A percentile compares a stretch with the other conserved stretches of the same genome.
Evolutionary conservation across 2,888 invertebrate species (phyloP).

Genomic region (Cantharis lateralis): DNA sequence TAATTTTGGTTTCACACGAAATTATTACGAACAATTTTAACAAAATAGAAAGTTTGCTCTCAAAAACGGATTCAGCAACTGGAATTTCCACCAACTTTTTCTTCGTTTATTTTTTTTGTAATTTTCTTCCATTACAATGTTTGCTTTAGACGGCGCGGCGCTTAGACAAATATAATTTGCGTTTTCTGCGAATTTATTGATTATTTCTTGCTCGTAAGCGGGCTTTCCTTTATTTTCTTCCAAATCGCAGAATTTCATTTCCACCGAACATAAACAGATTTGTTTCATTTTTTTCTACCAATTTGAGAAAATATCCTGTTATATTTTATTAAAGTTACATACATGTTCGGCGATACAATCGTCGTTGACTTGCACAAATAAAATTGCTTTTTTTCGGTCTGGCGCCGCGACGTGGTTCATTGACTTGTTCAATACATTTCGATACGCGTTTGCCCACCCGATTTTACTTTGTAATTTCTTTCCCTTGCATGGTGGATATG

Average conservation of each 20-base stretch:
- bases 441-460: conserved; percentile 4
- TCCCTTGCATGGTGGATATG: background rate
- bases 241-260: background rate
- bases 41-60: background rate
- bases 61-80: background rate
- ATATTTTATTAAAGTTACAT: background rate
- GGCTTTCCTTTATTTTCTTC: background rate
- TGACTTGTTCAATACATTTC: conserved; percentile 14
- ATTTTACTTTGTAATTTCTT: conserved; percentile 8
- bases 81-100: background rate
- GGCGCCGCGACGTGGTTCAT: conserved; percentile 18
- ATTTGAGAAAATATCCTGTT: background rate
- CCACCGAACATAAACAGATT: background rate
- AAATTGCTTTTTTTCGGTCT: conserved; percentile 10
- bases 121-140: background rate
- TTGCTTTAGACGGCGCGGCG: background rate
- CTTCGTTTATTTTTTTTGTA: background rate
- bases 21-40: background rate
- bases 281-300: background rate
- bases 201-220: background rate
- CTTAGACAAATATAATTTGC: background rate
- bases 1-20: background rate
- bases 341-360: background rate
- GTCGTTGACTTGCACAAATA: background rate
- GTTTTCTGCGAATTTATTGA: background rate